A percentile compares a stretch with the other conserved stretches of the same genome.
Conservation (phyloP, 1,140 invertebrate species). For the Cherax destructor region DNA sequence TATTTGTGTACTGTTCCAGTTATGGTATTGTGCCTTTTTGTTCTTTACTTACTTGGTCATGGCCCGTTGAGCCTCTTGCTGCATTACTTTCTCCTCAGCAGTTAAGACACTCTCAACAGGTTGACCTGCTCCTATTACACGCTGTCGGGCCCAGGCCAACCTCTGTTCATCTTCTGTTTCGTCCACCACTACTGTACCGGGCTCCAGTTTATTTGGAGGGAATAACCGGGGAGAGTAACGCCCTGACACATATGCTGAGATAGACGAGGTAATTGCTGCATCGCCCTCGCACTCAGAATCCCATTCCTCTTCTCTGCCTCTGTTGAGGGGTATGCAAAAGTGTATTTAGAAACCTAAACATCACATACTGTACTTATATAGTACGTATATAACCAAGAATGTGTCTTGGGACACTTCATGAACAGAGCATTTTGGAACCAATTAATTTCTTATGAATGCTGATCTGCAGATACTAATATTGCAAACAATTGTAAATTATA, state of each 20-base stretch:
- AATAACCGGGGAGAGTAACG: constrained; percentile 90
- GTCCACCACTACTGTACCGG: constrained; percentile 86
- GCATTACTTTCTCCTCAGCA: constrained; percentile 79
- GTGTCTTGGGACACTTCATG: too few relatives aligned
- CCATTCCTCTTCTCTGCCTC: constrained; percentile 67
- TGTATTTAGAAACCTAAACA: too few relatives aligned
- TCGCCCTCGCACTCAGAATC: constrained; percentile 73
- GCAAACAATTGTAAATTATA: too few relatives aligned
- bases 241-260: constrained; percentile 85
- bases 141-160: constrained; percentile 83
- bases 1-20: too few relatives aligned
- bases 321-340: constrained; percentile 72
- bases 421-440: too few relatives aligned
- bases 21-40: too few relatives aligned
- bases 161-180: constrained; percentile 87
- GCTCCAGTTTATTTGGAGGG: constrained; percentile 83
- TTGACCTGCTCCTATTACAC: constrained; percentile 85
- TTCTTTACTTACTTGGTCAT: constrained; percentile 80
- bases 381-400: too few relatives aligned
- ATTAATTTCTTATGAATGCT: too few relatives aligned
- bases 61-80: constrained; percentile 88
- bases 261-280: constrained; percentile 74
- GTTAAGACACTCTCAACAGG: constrained; percentile 84
- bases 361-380: too few relatives aligned
- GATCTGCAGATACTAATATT: too few relatives aligned